Evolutionary conservation across 1,140 invertebrate species (phyloP).

Genomic region (Temnothorax nylanderi): DNA sequence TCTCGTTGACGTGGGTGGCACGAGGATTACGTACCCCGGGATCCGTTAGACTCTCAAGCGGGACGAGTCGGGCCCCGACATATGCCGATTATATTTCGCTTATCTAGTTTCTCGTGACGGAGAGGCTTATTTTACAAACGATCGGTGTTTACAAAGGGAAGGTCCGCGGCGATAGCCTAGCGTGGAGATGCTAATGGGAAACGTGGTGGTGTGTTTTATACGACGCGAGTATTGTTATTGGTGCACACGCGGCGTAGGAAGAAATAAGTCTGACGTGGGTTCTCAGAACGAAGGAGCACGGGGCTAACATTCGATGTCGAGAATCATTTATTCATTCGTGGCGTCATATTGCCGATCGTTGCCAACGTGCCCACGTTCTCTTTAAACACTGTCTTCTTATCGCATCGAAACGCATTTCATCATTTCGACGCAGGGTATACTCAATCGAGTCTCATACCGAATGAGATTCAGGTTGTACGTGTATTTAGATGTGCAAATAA

Average conservation of each 20-base stretch:
- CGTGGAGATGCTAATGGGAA: conserved; percentile 1
- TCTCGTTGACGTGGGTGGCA: conserved; percentile 47
- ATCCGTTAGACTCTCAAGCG: neutral
- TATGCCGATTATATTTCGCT: conserved; percentile 36
- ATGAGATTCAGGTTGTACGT: neutral
- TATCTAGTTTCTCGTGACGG: conserved; percentile 16
- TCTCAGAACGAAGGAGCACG: conserved; percentile 9
- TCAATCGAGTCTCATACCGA: neutral
- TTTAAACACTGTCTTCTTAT: conserved; percentile 23
- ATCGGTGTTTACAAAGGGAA: neutral
- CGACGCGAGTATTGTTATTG: conserved; percentile 12
- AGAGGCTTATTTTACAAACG: conserved; percentile 13
- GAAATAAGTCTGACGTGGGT: conserved; percentile 35
- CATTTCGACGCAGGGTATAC: neutral
- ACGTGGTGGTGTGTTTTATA: neutral
- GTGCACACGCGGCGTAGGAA: neutral
- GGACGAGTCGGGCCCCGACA: neutral
- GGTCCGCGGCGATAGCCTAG: neutral
- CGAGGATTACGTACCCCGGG: neutral
- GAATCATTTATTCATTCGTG: conserved; percentile 41
- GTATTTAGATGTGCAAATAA: neutral
- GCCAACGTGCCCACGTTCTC: neutral
- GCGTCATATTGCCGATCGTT: neutral
- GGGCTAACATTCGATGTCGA: neutral
- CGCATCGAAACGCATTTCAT: neutral